Percentiles rank a stretch among this genome's conserved stretches.
Conservation (phyloP, 2,888 invertebrate genomes). For the Ennomos fuscantarius region DNA sequence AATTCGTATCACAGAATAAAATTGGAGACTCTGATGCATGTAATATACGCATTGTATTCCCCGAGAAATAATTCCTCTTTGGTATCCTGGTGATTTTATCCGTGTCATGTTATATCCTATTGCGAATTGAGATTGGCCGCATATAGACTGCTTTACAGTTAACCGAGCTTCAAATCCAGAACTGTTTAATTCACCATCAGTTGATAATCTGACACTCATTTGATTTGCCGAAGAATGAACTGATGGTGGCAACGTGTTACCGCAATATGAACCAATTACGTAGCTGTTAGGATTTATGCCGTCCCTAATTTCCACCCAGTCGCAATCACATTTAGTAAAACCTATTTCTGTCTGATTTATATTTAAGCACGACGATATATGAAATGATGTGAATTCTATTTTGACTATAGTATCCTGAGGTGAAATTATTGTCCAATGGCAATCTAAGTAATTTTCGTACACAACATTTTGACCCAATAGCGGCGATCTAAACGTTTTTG, state of each 20-base stretch:
- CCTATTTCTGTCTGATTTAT: conserved; percentile 69
- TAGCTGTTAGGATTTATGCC: conserved; percentile 88
- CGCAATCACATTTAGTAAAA: conserved; percentile 86
- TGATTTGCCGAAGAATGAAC: conserved; percentile 86
- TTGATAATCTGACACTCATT: conserved; percentile 87
- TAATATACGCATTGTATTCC: conserved; percentile 68
- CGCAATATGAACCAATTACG: conserved; percentile 89
- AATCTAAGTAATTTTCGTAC: conserved; percentile 89
- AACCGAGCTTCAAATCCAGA: conserved; percentile 87
- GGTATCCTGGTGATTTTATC: conserved; percentile 67
- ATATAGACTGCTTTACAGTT: conserved; percentile 70
- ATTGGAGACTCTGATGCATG: conserved; percentile 44
- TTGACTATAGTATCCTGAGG: conserved; percentile 85
- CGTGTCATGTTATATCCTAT: conserved; percentile 47
- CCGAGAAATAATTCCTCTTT: conserved; percentile 57
- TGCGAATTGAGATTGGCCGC: conserved; percentile 57
- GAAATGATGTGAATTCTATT: conserved; percentile 83
- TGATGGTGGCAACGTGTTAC: conserved; percentile 82
- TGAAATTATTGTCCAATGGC: conserved; percentile 89
- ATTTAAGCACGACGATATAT: conserved; percentile 76
- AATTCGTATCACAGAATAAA: conserved; percentile 51
- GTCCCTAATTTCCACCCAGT: conserved; percentile 90
- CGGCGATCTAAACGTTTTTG: conserved; percentile 69
- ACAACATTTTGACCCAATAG: conserved; percentile 61
- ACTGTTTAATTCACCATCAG: conserved; percentile 85